Percentiles rank a stretch among this genome's conserved stretches.
phyloP scores from a whole-genome alignment of 2,888 invertebrate species.

The Minunthozetes semirufus region DNA sequence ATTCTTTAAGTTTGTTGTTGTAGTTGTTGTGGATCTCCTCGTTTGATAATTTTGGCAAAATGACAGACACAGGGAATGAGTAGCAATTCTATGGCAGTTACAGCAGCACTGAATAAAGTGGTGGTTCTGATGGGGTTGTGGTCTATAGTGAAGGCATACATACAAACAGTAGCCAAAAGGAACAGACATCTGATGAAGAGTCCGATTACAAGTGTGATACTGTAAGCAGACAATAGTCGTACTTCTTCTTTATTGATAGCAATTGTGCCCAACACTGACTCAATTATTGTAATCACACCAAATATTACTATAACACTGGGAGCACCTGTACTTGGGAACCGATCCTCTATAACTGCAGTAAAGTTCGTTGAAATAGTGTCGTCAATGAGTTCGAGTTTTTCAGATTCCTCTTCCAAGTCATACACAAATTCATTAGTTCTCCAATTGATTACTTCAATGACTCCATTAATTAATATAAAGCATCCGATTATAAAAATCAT shows the following conservation, averaged over 20 bases:
- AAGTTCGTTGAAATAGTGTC: conserved; percentile 4
- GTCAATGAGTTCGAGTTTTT: conserved; percentile 1
- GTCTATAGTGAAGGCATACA: conserved; percentile 27
- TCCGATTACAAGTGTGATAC: conserved; percentile 22
- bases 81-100: conserved; percentile 30
- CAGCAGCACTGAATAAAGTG: neutral
- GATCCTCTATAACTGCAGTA: conserved; percentile 1
- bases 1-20: neutral
- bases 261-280: conserved; percentile 24
- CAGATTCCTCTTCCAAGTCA: neutral
- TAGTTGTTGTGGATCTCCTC: conserved; percentile 24
- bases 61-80: conserved; percentile 34
- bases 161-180: conserved; percentile 32
- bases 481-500: conserved; percentile 32
- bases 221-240: conserved; percentile 28
- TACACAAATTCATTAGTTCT: conserved; percentile 20
- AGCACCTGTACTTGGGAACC: conserved; percentile 33
- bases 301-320: conserved; percentile 32
- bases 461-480: conserved; percentile 7
- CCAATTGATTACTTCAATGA: conserved; percentile 25
- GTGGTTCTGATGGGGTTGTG: neutral
- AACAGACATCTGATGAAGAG: conserved; percentile 32
- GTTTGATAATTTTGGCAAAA: conserved; percentile 30
- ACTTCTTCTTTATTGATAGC: conserved; percentile 29
- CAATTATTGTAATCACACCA: conserved; percentile 15